A percentile compares a stretch with the other conserved stretches of the same genome.
These are phyloP conservation scores for Saturnia japonica DNA, from an alignment of 2,888 invertebrate genomes.

Conservation along the genomic window DNA sequence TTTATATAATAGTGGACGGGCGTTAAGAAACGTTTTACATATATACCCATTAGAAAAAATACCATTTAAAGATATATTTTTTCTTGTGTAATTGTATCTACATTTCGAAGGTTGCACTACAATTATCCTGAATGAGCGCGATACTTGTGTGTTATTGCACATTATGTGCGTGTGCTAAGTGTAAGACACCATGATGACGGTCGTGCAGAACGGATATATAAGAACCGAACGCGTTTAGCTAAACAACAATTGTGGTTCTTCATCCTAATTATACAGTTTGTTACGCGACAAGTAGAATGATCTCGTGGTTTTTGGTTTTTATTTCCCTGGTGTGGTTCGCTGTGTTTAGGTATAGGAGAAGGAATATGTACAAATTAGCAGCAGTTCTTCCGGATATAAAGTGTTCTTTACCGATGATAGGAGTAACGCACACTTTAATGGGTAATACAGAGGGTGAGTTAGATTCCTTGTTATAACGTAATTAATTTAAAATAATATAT, in stretches of 20 bases:
- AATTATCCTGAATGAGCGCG: not conserved
- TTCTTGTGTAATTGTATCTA: too few relatives aligned
- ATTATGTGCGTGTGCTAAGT: not conserved
- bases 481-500: not conserved
- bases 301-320: constrained; percentile 47
- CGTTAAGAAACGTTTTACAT: too few relatives aligned
- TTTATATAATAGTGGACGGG: too few relatives aligned
- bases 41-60: too few relatives aligned
- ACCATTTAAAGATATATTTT: too few relatives aligned
- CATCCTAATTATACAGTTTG: constrained; percentile 12
- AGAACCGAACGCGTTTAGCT: constrained; percentile 19
- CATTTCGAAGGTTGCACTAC: not conserved
- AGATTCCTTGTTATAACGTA: not conserved
- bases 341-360: constrained; percentile 50
- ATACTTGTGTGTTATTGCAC: not conserved
- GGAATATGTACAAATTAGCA: constrained; percentile 59
- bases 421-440: constrained; percentile 48
- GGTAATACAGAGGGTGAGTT: constrained; percentile 62
- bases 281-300: constrained; percentile 40
- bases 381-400: constrained; percentile 39
- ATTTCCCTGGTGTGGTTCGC: constrained; percentile 43
- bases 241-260: constrained; percentile 26
- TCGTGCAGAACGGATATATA: constrained; percentile 2
- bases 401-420: constrained; percentile 52
- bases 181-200: not conserved